phyloP scores from a whole-genome alignment of 23 tunicate genomes.

The Halocynthia aurantium region DNA sequence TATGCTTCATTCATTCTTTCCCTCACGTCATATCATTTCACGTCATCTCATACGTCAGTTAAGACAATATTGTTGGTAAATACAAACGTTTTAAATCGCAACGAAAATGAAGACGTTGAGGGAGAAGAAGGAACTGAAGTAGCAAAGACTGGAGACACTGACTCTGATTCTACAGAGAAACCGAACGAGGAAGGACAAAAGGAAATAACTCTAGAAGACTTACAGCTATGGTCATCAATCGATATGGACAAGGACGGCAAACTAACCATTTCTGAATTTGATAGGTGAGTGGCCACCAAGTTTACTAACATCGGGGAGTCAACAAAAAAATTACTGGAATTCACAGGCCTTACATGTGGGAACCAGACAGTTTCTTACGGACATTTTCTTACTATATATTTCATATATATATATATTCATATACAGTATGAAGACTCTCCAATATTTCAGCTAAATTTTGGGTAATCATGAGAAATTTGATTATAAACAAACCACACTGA shows the following conservation, averaged over 20 bases:
- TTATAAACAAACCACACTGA: no score
- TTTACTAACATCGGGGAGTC: neutral
- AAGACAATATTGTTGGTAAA: no score
- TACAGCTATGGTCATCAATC: constrained; percentile 70
- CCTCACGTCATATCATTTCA: no score
- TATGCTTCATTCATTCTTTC: no score
- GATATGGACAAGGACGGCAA: constrained; percentile 91
- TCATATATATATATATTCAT: no score
- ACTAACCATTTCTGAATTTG: constrained; percentile 77
- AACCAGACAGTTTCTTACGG: neutral
- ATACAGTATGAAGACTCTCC: no score
- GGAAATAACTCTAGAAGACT: constrained; percentile 57
- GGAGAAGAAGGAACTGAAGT: constrained; percentile 23
- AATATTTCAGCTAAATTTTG: no score
- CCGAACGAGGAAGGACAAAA: constrained; percentile 59
- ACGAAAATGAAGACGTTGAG: constrained; percentile 8
- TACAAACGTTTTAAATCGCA: neutral
- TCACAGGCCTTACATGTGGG: neutral
- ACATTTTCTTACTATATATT: no score
- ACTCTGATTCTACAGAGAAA: constrained; percentile 44
- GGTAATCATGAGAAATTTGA: no score
- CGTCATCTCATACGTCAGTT: no score
- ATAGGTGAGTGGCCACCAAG: constrained; percentile 28
- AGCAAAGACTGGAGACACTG: constrained; percentile 10
- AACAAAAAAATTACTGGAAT: neutral